Evolutionary conservation across 2,113 vertebrate genomes (phyloP).

Genomic region (Enhydra lutris): DNA sequence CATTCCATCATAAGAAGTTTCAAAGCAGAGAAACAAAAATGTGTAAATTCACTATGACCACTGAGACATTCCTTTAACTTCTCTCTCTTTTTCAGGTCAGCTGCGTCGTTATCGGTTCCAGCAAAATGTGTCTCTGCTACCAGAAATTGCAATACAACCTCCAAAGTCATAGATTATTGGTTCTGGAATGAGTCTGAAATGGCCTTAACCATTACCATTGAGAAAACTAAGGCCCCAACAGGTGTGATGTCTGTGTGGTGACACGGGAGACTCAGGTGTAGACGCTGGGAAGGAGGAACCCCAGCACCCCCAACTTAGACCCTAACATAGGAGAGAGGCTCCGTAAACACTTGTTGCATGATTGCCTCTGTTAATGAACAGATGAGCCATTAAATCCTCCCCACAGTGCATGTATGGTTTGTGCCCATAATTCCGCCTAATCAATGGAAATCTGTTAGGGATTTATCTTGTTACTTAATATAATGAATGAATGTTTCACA

Average conservation of each 20-base stretch:
- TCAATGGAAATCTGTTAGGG: background rate
- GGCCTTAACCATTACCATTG: background rate
- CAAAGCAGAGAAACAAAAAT: background rate
- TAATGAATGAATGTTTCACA: background rate
- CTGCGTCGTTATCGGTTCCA: background rate
- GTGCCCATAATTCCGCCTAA: background rate
- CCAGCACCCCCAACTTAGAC: background rate
- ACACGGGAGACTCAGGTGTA: background rate
- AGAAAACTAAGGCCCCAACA: background rate
- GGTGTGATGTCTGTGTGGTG: background rate
- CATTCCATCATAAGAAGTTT: background rate
- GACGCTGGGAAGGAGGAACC: background rate
- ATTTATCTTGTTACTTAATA: background rate
- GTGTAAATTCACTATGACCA: background rate
- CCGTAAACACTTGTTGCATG: accelerated
- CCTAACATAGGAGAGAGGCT: background rate
- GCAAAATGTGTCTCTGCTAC: background rate
- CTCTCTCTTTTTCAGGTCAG: background rate
- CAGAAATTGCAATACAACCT: background rate
- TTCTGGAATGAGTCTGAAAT: background rate
- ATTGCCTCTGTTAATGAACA: background rate
- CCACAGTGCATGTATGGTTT: no score
- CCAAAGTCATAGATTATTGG: background rate
- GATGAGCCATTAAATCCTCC: background rate
- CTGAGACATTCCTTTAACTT: background rate